Evolutionary conservation across 2,797 vertebrate genomes (phyloP).

Genomic region (Forpus xanthops): DNA sequence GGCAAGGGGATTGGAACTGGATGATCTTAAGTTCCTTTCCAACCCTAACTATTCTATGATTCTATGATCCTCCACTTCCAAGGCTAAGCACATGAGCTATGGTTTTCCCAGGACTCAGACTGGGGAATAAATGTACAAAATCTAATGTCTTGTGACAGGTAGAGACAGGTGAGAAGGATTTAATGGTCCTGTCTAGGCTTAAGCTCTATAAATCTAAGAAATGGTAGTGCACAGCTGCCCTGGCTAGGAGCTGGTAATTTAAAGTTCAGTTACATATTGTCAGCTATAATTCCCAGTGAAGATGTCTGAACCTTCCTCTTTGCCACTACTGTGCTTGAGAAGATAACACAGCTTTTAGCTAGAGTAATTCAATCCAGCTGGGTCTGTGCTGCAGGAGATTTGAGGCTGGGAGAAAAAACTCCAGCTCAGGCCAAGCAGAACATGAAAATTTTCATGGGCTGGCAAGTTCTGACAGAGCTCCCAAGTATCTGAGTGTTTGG

Average conservation of each 20-base stretch:
- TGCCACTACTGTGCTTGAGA: background rate
- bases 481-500: rapidly evolving
- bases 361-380: background rate
- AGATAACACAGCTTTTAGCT: background rate
- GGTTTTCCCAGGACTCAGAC: background rate
- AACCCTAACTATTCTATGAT: no score
- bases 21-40: no score
- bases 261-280: background rate
- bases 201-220: background rate
- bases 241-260: background rate
- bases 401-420: background rate
- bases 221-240: background rate
- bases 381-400: rapidly evolving
- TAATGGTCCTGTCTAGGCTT: background rate
- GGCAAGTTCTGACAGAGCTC: background rate
- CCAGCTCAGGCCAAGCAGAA: rapidly evolving
- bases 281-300: background rate
- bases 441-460: background rate
- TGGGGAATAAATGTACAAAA: background rate
- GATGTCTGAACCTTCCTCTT: background rate
- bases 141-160: background rate
- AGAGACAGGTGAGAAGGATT: background rate
- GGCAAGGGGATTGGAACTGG: no score
- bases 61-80: rapidly evolving
- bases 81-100: rapidly evolving